phyloP scores from a whole-genome alignment of 2,797 vertebrate species.

The Pangasius sanitwongsei region DNA sequence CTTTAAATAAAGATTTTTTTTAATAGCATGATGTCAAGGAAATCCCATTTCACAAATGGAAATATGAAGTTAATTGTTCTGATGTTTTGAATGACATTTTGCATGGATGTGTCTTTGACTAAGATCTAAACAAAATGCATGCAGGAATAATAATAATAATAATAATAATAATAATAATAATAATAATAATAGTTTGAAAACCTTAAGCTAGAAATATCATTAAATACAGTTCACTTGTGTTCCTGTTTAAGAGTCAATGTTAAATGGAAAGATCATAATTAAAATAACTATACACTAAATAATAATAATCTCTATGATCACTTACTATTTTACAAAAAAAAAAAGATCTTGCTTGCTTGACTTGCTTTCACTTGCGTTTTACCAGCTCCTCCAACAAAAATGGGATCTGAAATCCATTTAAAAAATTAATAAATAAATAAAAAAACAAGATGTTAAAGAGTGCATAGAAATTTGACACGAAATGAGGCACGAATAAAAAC shows the following conservation, averaged over 20 bases:
- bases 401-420: background rate
- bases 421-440: background rate
- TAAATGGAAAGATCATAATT: background rate
- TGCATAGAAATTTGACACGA: background rate
- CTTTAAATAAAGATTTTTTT: background rate
- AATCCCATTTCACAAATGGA: background rate
- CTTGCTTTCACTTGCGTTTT: background rate
- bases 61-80: background rate
- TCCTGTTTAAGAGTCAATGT: background rate
- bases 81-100: background rate
- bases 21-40: background rate
- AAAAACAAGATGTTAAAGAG: too few relatives aligned
- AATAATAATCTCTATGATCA: background rate
- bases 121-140: background rate
- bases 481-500: background rate
- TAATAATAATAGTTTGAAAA: background rate
- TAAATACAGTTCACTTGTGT: background rate
- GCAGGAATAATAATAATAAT: background rate
- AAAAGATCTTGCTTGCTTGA: background rate
- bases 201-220: background rate
- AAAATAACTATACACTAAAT: background rate
- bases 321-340: constrained; percentile 12
- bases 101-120: background rate
- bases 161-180: constrained; percentile 1
- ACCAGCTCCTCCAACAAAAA: background rate